Base-by-base conservation (phyloP, 2,113 vertebrate genomes). In the Cyrtonyx montezumae region DNA sequence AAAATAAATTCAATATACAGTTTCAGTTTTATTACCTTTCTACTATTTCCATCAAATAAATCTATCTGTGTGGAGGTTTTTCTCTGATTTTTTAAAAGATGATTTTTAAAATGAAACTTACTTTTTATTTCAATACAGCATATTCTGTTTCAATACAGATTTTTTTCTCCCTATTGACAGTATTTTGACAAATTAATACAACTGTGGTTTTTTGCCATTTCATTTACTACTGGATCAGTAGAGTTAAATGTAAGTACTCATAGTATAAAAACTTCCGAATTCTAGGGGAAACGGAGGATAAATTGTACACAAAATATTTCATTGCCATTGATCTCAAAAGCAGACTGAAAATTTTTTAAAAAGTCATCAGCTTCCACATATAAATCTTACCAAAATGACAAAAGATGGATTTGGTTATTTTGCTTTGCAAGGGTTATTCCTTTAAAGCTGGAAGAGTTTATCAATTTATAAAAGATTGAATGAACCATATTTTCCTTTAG, bases 251-350 rank as follows among this genome's bases (percentile, higher is more conserved):
- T 55, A 95, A 96, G 53, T 88, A 87, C 42, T 93, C 87, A 71
- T 65, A 56, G 73, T 94, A 95, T 88, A 96, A 95, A 93, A 94
- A 80, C 42, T 88, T 70, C 79, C 28, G 79, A 76, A 94, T 89
- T 96, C 80, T 95, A 92, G 71, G 85, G 73, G 91, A 97, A 93
- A 95, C 84, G 51, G 85, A 97, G 78, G 92, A 90, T 96, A 96
- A 95, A 94, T 71, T 0, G 51, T 94, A 96, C 97, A 97, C 86
- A 97, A 95, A 96, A 96, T 96, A 95, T 96, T 95, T 97, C 95
- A 96, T 59, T 94, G 93, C 75, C 90, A 97, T 96, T 93, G 93
- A 97, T 96, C 90, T 95, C 68, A 84, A 87, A 95, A 95, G 75
- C 58, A 91, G 49, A 43, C 90, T 95, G 96, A 91, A 82, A 96